Evolutionary conservation across 2,797 vertebrate genomes (phyloP), one percentile per base, ranked within the genome.

Genomic region (Betta splendens): DNA sequence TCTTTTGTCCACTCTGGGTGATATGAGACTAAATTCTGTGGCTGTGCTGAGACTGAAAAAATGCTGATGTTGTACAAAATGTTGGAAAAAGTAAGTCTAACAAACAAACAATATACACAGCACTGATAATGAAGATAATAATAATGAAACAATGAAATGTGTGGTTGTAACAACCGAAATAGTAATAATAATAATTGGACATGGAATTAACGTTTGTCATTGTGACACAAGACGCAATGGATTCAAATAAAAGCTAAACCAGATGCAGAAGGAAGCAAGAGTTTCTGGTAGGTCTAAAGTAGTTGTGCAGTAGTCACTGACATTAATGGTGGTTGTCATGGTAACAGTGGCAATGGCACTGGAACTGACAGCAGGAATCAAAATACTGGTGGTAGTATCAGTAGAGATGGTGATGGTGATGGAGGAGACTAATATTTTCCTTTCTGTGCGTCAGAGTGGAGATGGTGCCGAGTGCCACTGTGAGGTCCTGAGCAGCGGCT

Each of bases 401-500:
- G 63, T 20, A 4, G 52, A 53, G 55, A 47, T 75, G 71, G 63
- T 64, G 76, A 64, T 51, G 69, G 75, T 81, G 80, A 83, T 68
- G 80, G 72, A 84, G 81, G 65, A 70, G 77, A 77, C 80, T 85
- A 76, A 83, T 81, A 83, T 80, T 84, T 84, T 68, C 71, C 77
- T 62, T 77, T 63, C 50, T 42, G 72, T 68, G 78, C 71, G 75
- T 81, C 78, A 71, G 76, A 57, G 71, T 25, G 44, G 80, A 69
- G 78, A 72, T 51, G 53, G 68, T 74, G 76, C 76, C 70, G 71
- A 81, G 81, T 59, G 85, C 81, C 86, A 87, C 89, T 85, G 89
- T 85, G 89, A 84, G 87, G 86, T 91, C 88, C 83, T 54, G 84
- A 90, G 87, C 87, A 85, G 87, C 70, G 64, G 87, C 83, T 89